Percentiles rank a stretch among this genome's conserved stretches.
phyloP scores from a whole-genome alignment of 30 jellyfish, hydroid and myxozoan species.

The Mastigias papua region DNA sequence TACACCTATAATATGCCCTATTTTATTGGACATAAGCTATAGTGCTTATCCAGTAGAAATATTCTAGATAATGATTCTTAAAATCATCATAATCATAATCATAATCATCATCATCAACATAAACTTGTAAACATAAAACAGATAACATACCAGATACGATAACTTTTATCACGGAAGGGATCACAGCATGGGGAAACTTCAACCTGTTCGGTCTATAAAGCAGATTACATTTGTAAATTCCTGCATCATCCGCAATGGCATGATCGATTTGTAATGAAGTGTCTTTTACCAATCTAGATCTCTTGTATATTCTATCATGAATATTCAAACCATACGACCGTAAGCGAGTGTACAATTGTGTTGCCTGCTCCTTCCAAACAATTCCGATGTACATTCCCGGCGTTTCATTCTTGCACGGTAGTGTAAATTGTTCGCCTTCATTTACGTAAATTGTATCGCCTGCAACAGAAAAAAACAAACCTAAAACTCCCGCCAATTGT shows the following conservation, averaged over 20 bases:
- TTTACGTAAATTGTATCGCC: constrained; percentile 51
- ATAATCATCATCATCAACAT: too few species aligned
- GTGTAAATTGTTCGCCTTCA: constrained; percentile 31
- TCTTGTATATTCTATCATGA: neutral
- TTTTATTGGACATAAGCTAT: too few species aligned
- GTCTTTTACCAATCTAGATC: constrained; percentile 51
- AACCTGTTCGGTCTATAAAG: neutral
- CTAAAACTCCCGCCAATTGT: neutral
- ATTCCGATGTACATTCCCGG: constrained; percentile 74
- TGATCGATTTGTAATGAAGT: constrained; percentile 49
- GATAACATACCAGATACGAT: constrained; percentile 72
- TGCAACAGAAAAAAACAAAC: constrained; percentile 2
- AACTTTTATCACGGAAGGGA: constrained; percentile 23
- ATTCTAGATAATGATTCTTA: too few species aligned
- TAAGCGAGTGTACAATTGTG: constrained; percentile 20
- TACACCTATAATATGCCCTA: too few species aligned
- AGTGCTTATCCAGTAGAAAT: too few species aligned
- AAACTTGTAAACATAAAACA: too few species aligned
- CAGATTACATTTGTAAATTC: constrained; percentile 63
- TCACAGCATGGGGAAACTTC: constrained; percentile 6
- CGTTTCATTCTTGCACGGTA: constrained; percentile 78
- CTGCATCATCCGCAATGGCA: constrained; percentile 33
- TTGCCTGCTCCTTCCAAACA: constrained; percentile 41
- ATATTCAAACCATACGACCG: constrained; percentile 15
- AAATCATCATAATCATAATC: too few species aligned